phyloP scores from a whole-genome alignment of 2,888 invertebrate genomes.

The Pseudeuparius sepicola region DNA sequence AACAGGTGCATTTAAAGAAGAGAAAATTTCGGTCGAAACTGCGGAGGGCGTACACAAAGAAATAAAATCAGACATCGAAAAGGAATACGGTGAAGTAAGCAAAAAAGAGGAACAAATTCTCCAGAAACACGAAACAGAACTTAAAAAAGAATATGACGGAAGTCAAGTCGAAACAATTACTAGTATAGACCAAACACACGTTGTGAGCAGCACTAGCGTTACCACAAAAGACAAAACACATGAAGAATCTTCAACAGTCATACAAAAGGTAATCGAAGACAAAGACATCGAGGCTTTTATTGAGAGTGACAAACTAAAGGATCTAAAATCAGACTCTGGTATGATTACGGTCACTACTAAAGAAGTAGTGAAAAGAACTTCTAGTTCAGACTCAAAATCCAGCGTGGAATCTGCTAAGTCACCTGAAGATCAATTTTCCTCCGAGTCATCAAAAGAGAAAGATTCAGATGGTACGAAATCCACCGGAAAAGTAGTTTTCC shows the following conservation, averaged over 20 bases:
- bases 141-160: slow-evolving; percentile 27
- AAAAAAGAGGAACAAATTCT: slow-evolving; percentile 20
- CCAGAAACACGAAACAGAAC: slow-evolving; percentile 23
- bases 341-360: slow-evolving; percentile 22
- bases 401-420: slow-evolving; percentile 39
- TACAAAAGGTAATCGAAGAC: slow-evolving; percentile 19
- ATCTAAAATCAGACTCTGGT: slow-evolving; percentile 19
- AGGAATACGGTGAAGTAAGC: slow-evolving; percentile 24
- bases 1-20: slow-evolving; percentile 18
- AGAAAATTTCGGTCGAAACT: slow-evolving; percentile 18
- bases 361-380: slow-evolving; percentile 35
- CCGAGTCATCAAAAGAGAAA: slow-evolving; percentile 35
- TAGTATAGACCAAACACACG: slow-evolving; percentile 23
- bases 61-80: slow-evolving; percentile 24
- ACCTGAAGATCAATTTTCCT: slow-evolving; percentile 46
- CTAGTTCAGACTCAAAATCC: slow-evolving; percentile 42
- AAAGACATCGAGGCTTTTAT: no score
- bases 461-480: slow-evolving; percentile 31
- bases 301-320: slow-evolving; percentile 22
- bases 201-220: slow-evolving; percentile 18
- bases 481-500: slow-evolving; percentile 32
- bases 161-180: slow-evolving; percentile 24
- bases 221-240: slow-evolving; percentile 24
- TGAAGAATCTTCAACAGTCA: slow-evolving; percentile 26
- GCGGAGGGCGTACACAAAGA: slow-evolving; percentile 23